phyloP scores from a whole-genome alignment of 2,113 vertebrate genomes.

The Scophthalmus maximus region DNA sequence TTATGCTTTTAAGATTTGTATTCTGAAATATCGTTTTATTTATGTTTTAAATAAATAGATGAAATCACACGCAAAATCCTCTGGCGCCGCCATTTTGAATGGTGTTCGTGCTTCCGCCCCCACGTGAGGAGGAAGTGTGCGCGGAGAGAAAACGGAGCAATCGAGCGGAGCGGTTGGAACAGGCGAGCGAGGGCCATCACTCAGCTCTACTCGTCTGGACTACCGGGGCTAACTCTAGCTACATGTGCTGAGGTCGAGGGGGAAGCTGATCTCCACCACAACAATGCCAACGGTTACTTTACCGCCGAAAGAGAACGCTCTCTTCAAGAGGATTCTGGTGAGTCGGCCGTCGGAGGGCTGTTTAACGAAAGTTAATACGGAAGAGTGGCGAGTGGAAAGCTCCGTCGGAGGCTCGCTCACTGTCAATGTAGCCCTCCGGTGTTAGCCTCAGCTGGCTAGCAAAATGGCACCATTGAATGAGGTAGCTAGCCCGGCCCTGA shows the following conservation, averaged over 20 bases:
- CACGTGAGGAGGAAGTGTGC: slow-evolving; percentile 77
- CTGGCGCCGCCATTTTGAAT: slow-evolving; percentile 65
- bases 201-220: slow-evolving; percentile 66
- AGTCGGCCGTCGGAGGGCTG: slow-evolving; percentile 65
- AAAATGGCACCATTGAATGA: slow-evolving; percentile 79
- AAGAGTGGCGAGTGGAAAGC: neutral
- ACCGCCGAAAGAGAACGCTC: slow-evolving; percentile 96
- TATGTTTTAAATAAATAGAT: no score
- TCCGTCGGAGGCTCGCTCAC: neutral
- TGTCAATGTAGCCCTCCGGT: slow-evolving; percentile 35
- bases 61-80: no score
- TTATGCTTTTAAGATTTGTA: no score
- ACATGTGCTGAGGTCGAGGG: slow-evolving; percentile 82
- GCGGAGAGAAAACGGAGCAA: slow-evolving; percentile 70
- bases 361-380: neutral
- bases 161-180: slow-evolving; percentile 69
- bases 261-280: slow-evolving; percentile 70
- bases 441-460: slow-evolving; percentile 56
- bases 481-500: slow-evolving; percentile 53
- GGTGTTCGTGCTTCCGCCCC: slow-evolving; percentile 25
- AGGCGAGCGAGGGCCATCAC: slow-evolving; percentile 67
- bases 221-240: slow-evolving; percentile 78
- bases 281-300: slow-evolving; percentile 94
- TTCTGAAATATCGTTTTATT: no score
- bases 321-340: slow-evolving; percentile 97